Evolutionary conservation across 2,113 vertebrate genomes (phyloP), one percentile per base, ranked within the genome.

Genomic region (Verasper variegatus): DNA sequence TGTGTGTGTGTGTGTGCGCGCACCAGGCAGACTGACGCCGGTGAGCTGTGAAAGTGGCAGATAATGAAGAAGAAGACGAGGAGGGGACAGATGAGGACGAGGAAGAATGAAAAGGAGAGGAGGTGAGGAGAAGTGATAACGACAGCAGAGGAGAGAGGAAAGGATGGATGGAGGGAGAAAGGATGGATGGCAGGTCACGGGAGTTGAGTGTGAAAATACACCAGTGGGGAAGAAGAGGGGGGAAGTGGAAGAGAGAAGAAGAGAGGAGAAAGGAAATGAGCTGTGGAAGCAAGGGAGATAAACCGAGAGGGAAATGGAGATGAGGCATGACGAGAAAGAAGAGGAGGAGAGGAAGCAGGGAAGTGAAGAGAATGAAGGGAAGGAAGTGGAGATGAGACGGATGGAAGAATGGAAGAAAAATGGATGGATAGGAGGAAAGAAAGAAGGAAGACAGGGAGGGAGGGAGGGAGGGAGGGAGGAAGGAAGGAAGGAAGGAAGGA

Each of bases 21-120:
- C 10, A 2, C 9, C 37, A 11, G 37, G 37, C 54, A 74, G 57
- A 64, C 37, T 40, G 8, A 66, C 68, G 26, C 65, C 13, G 47
- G 67, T 62, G 78, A 84, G 84, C 78, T 61, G 83, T 62, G 74
- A 84, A 82, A 73, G 78, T 55, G 78, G 59, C 26, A 45, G 69
- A 72, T 76, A 78, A 81, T 73, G 59, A 77, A 56, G 66, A 78
- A 65, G 77, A 74, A 1, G 56, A 58, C 5, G 56, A 27, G 2
- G 68, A 80, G 6, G 27, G 49, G n/a, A 24, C 11, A 21, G 57
- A 52, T 1, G 56, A 80, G 10, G 18, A 56, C 0, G 15, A 59
- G 24, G 31, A 20, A 18, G 51, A 7, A 40, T 45, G 1, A 10
- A 23, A 66, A 26, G n/a, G 26, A 37, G 12, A 37, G 26, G 12